A percentile compares a stretch with the other conserved stretches of the same genome.
phyloP scores from a whole-genome alignment of 2,888 invertebrate genomes.

The Portevinia maculata region DNA sequence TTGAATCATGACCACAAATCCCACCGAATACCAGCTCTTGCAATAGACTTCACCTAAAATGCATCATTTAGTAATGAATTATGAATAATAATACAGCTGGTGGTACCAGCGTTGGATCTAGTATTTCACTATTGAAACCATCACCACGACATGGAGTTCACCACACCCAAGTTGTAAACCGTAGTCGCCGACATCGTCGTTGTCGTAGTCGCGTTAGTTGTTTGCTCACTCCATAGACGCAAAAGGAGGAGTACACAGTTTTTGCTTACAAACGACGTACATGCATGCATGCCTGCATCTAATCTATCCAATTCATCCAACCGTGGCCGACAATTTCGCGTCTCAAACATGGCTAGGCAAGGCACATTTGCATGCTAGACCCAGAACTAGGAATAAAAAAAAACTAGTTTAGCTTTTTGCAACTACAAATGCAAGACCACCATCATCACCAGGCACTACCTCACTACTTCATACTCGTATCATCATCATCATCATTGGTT shows the following conservation, averaged over 20 bases:
- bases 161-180: slow-evolving; percentile 62
- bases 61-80: slow-evolving; percentile 72
- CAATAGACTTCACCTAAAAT: slow-evolving; percentile 67
- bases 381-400: slow-evolving; percentile 39
- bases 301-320: slow-evolving; percentile 72
- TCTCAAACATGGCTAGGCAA: slow-evolving; percentile 70
- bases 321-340: slow-evolving; percentile 73
- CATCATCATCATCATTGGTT: slow-evolving; percentile 44
- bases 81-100: slow-evolving; percentile 64
- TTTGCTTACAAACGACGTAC: slow-evolving; percentile 71
- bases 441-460: slow-evolving; percentile 45
- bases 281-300: slow-evolving; percentile 73
- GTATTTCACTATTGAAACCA: slow-evolving; percentile 57
- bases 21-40: slow-evolving; percentile 31
- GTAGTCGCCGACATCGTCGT: slow-evolving; percentile 18
- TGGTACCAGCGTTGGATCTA: slow-evolving; percentile 24
- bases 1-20: slow-evolving; percentile 53
- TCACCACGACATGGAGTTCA: slow-evolving; percentile 45
- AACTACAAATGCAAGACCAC: slow-evolving; percentile 43
- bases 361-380: slow-evolving; percentile 72
- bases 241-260: slow-evolving; percentile 37
- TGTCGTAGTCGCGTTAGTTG: slow-evolving; percentile 32
- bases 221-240: slow-evolving; percentile 22
- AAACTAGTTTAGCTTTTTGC: slow-evolving; percentile 61
- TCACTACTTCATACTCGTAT: no score